These are phyloP conservation scores for Drosophila subquinaria DNA, from an alignment of 2,888 invertebrate genomes.

Conservation along the genomic window DNA sequence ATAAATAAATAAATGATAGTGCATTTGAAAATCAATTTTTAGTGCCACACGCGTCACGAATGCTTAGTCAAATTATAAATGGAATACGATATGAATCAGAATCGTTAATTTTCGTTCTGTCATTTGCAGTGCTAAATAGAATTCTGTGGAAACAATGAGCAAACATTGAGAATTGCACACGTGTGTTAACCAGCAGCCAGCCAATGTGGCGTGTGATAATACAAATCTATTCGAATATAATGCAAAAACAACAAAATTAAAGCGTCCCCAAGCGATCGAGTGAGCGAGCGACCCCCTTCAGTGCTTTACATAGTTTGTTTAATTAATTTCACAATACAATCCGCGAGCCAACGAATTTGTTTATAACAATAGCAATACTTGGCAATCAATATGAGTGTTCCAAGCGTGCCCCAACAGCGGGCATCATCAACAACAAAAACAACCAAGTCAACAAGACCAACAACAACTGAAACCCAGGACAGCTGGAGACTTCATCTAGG, in stretches of 20 bases:
- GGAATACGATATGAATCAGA: constrained; percentile 31
- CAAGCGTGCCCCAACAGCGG: constrained; percentile 75
- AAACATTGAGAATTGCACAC: constrained; percentile 44
- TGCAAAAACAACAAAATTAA: constrained; percentile 66
- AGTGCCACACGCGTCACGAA: constrained; percentile 12
- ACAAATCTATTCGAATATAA: constrained; percentile 55
- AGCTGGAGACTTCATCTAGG: constrained; percentile 39
- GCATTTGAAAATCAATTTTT: constrained; percentile 1
- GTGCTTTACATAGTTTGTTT: constrained; percentile 65
- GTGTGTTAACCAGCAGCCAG: constrained; percentile 28
- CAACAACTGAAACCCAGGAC: constrained; percentile 19
- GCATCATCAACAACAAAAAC: constrained; percentile 48
- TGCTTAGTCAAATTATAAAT: constrained; percentile 2
- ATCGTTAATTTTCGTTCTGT: constrained; percentile 11
- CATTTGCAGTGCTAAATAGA: constrained; percentile 42
- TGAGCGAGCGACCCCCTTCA: constrained; percentile 38
- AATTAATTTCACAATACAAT: constrained; percentile 76
- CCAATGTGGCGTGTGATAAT: constrained; percentile 63
- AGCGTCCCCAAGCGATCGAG: constrained; percentile 26
- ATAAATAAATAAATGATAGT: constrained; percentile 2
- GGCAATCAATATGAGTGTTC: constrained; percentile 81
- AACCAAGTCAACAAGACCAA: not conserved
- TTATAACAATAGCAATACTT: constrained; percentile 54
- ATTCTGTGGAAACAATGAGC: constrained; percentile 52
- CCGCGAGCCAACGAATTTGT: constrained; percentile 48